Percentiles rank a stretch among this genome's conserved stretches.
Evolutionary conservation across 2,888 invertebrate species (phyloP).

Genomic region (Brachyopa scutellaris): DNA sequence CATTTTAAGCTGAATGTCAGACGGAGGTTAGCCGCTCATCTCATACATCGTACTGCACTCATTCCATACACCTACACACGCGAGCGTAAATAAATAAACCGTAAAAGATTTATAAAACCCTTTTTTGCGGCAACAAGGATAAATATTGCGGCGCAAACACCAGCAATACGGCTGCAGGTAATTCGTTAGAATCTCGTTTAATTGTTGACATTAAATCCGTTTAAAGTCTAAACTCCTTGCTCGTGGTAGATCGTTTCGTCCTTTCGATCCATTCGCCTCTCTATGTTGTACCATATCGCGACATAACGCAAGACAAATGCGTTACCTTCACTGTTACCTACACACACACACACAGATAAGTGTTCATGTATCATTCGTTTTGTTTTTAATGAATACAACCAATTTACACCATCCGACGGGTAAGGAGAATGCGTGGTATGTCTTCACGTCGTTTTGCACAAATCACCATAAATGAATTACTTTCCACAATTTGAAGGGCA

Average conservation of each 20-base stretch:
- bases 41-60: background rate
- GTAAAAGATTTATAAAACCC: slow-evolving; percentile 24
- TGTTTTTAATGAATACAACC: slow-evolving; percentile 1
- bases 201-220: slow-evolving; percentile 38
- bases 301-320: background rate
- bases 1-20: slow-evolving; percentile 46
- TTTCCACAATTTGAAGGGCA: background rate
- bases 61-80: too few relatives aligned
- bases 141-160: background rate
- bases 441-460: slow-evolving; percentile 25
- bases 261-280: background rate
- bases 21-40: background rate
- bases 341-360: background rate
- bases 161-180: background rate
- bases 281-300: background rate
- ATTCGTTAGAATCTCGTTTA: slow-evolving; percentile 21
- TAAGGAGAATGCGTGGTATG: background rate
- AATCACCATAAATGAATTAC: slow-evolving; percentile 42
- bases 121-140: slow-evolving; percentile 6
- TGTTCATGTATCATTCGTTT: background rate
- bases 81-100: too few relatives aligned
- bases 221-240: background rate
- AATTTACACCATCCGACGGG: background rate
- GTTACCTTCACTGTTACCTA: background rate
- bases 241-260: background rate